Percentiles rank a stretch among this genome's conserved stretches.
phyloP scores from a whole-genome alignment of 1,140 invertebrate genomes.

The Zaprionus tsacasi region DNA sequence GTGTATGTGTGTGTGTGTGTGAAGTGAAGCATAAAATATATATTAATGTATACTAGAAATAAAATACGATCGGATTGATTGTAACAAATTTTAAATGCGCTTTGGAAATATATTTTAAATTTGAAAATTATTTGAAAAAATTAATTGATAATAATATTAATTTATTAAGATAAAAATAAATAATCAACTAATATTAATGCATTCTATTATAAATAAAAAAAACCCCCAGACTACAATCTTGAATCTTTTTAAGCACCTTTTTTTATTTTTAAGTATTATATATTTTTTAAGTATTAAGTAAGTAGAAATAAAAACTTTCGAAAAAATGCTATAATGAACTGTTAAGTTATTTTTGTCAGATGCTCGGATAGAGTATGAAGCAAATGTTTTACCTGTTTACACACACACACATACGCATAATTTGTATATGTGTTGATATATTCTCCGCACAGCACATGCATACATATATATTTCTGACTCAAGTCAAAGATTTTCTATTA shows the following conservation, averaged over 20 bases:
- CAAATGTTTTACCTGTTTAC: conserved; percentile 33
- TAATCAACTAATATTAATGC: not conserved
- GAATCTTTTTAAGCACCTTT: no score
- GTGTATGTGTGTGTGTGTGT: conserved; percentile 16
- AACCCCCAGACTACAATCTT: no score
- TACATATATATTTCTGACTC: conserved; percentile 60
- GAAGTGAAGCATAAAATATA: conserved; percentile 78
- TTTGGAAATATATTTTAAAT: not conserved
- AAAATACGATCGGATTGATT: conserved; percentile 4
- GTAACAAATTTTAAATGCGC: conserved; percentile 17
- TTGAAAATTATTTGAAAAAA: not conserved
- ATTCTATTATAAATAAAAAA: no score
- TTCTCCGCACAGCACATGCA: not conserved
- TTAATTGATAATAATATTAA: not conserved
- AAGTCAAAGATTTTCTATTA: conserved; percentile 82
- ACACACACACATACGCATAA: not conserved
- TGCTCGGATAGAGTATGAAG: not conserved
- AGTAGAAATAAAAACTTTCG: no score
- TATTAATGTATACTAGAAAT: conserved; percentile 57
- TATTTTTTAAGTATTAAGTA: no score
- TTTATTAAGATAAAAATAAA: no score
- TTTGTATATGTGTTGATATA: conserved; percentile 21
- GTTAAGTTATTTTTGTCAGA: not conserved
- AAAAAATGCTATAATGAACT: not conserved
- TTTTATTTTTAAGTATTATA: no score